phyloP scores from a whole-genome alignment of 2,797 vertebrate genomes.

The Lepus oiostolus region DNA sequence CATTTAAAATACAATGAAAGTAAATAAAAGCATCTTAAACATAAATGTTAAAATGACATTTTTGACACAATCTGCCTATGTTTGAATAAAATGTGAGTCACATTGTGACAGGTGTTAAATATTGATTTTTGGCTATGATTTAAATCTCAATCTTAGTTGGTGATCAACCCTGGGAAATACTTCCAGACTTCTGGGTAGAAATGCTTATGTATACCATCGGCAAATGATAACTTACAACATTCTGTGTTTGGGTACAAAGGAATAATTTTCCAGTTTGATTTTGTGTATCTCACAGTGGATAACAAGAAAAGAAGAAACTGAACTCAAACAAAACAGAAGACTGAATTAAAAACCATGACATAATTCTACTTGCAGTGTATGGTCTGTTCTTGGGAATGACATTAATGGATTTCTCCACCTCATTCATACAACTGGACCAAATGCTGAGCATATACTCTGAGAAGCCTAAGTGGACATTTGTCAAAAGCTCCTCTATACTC shows the following conservation, averaged over 20 bases:
- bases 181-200: not conserved
- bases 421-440: not conserved
- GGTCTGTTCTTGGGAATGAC: not conserved
- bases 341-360: not conserved
- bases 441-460: not conserved
- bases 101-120: not conserved
- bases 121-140: not conserved
- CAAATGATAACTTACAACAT: not conserved
- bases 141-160: not conserved
- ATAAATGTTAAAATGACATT: slow-evolving; percentile 7
- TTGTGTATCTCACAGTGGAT: not conserved
- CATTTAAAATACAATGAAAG: no score
- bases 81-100: not conserved
- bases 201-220: not conserved
- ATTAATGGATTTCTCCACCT: slow-evolving; percentile 14
- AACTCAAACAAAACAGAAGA: not conserved
- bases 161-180: not conserved
- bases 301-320: not conserved
- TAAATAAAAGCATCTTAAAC: not conserved
- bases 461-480: not conserved
- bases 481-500: not conserved
- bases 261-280: not conserved
- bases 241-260: not conserved
- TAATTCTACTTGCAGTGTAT: not conserved
- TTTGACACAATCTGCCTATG: not conserved